Evolutionary conservation across 2,888 invertebrate genomes (phyloP), one percentile per base, ranked within the genome.

Genomic region (Ditula angustiorana): DNA sequence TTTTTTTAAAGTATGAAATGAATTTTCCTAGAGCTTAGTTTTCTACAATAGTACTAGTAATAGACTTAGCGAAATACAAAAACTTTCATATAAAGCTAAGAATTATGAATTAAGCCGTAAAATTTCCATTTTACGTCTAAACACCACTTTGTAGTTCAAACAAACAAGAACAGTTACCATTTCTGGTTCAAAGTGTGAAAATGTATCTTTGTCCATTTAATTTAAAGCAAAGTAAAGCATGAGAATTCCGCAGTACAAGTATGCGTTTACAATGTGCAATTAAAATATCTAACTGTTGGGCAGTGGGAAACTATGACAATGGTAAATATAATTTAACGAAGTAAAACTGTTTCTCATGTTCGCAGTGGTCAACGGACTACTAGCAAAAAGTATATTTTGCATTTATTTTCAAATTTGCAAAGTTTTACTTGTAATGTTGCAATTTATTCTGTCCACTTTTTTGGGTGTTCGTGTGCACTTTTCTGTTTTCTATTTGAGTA

Each of bases 231-330:
- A 89, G 87, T 89, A 88, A 86, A 87, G 85, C 88, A 88, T 92
- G 91, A 73, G 91, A 91, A 71, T 70, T 74, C 71, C 66, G 71
- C 68, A 71, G 68, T 76, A 74, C 74, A 80, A 81, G 83, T 80
- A 85, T 87, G 85, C 84, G 82, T 82, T 85, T 79, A 83, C 86
- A 85, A 86, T 84, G 80, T 78, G 80, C 84, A 89, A 89, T 90
- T 86, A 89, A 80, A 84, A 82, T 82, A 83, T 79, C 74, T 85
- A 85, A 84, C 85, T 78, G 82, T 86, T 82, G 87, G 86, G 77
- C 86, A 90, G 87, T 90, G 89, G 82, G 90, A 91, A 90, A 74
- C 67, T 26, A 69, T 76, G 77, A 90, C 90, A 90, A 90, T 90
- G 74, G 85, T 33, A 73, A 74, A 81, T 75, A 79, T 71, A 80